These are phyloP conservation scores for Panthera tigris DNA, from an alignment of 2,113 vertebrate genomes.

Conservation along the genomic window DNA sequence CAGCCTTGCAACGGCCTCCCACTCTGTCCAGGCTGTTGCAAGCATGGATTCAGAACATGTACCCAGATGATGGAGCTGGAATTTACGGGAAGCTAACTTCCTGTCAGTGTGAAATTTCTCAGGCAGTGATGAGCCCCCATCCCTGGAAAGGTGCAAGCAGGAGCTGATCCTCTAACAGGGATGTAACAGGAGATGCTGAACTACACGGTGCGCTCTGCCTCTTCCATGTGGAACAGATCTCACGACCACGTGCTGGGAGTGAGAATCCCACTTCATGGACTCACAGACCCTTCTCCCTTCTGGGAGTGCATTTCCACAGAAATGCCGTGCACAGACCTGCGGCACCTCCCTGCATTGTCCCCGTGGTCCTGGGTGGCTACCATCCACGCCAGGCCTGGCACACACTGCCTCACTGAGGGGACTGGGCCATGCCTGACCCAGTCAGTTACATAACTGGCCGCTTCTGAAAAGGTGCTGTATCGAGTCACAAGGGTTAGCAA, in stretches of 20 bases:
- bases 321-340: not conserved
- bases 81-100: not conserved
- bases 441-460: slow-evolving; percentile 17
- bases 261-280: not conserved
- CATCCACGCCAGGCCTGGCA: not conserved
- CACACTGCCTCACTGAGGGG: not conserved
- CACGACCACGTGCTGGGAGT: not conserved
- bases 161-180: not conserved
- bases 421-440: not conserved
- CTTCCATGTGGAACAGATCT: not conserved
- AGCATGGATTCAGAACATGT: not conserved
- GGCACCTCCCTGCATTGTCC: not conserved
- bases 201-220: not conserved
- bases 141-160: not conserved
- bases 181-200: not conserved
- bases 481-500: not conserved
- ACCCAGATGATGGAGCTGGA: not conserved
- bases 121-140: not conserved
- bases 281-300: not conserved
- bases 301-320: not conserved
- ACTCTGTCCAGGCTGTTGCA: not conserved
- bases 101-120: not conserved
- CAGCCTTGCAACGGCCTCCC: not conserved
- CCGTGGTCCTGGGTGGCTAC: not conserved
- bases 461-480: not conserved